Evolutionary conservation across 2,888 invertebrate genomes (phyloP).

Genomic region (Linnaemya vulpina): DNA sequence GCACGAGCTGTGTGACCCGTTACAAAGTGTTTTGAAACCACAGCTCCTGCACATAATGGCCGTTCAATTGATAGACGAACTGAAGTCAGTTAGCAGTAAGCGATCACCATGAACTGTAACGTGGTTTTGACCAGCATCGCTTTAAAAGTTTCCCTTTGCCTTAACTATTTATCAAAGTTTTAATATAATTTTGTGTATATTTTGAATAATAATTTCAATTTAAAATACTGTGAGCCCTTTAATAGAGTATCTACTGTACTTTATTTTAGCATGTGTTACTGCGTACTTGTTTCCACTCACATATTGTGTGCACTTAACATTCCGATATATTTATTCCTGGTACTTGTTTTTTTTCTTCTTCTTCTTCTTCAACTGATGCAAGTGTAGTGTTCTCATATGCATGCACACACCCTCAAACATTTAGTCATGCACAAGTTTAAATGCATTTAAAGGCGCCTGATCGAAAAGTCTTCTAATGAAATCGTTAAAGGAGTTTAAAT

Average conservation of each 20-base stretch:
- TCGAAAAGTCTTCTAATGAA: background rate
- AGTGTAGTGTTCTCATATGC: constrained; percentile 1
- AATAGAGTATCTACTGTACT: constrained; percentile 6
- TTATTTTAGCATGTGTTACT: constrained; percentile 6
- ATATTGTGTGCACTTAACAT: constrained; percentile 48
- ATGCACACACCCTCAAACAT: background rate
- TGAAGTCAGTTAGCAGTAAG: too few species aligned
- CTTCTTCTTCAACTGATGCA: constrained; percentile 2
- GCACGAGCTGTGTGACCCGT: too few species aligned
- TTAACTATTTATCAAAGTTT: too few species aligned
- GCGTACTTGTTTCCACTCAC: constrained; percentile 7
- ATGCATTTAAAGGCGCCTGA: background rate
- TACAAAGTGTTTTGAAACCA: too few species aligned
- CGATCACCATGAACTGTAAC: too few species aligned
- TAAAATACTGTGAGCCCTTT: background rate
- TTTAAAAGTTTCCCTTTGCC: too few species aligned
- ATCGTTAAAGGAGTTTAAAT: background rate
- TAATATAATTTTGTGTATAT: too few species aligned
- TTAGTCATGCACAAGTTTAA: background rate
- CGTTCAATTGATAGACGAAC: too few species aligned
- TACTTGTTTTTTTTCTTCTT: background rate
- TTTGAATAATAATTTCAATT: too few species aligned
- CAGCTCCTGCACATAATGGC: too few species aligned
- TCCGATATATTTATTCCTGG: constrained; percentile 5
- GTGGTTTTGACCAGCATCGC: too few species aligned